Evolutionary conservation across 2,888 invertebrate species (phyloP), one percentile per base, ranked within the genome.

Genomic region (Frankliniella intonsa): DNA sequence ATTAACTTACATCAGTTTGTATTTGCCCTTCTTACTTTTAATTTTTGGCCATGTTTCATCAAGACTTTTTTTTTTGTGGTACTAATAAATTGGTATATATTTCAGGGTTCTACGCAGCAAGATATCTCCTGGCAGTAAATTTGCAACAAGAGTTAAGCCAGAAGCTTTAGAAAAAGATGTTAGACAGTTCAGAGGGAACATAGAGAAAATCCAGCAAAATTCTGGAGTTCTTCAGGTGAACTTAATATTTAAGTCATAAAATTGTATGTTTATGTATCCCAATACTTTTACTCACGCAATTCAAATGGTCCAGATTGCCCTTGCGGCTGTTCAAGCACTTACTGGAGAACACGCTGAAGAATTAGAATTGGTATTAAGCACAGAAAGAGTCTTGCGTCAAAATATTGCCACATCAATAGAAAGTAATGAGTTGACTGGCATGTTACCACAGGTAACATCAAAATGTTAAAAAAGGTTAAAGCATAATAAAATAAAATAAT

Each of bases 121-220:
- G 25, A 8, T 76, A 25, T 76, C 69, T 0, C 69, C 69, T 11
- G 69, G 69, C 11, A 76, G 12, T 25, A 76, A 25, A 22, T 76
- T 76, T 76, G 69, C n/a, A 9, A 25, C 69, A 8, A 22, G 69
- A 12, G 69, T 76, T 12, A 76, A 76, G 25, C 69, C 69, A 11
- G 69, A 76, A 25, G 69, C 69, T 76, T 22, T 76, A 22, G 69
- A 76, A 76, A 76, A 76, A 76, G 69, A 76, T 76, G 69, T 76
- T 9, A 22, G 69, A 12, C 69, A 76, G 22, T 76, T 76, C 22
- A 22, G 69, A 76, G 69, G 69, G 12, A 76, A 76, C 12, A 25
- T 76, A 12, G 25, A 76, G 12, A 76, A 76, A 76, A 76, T 76
- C 2, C 22, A 76, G 22, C 11, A 76, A 12, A 76, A 76, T 25